Evolutionary conservation across 2,113 vertebrate genomes (phyloP).

Genomic region (Genyomyrus donnyi): DNA sequence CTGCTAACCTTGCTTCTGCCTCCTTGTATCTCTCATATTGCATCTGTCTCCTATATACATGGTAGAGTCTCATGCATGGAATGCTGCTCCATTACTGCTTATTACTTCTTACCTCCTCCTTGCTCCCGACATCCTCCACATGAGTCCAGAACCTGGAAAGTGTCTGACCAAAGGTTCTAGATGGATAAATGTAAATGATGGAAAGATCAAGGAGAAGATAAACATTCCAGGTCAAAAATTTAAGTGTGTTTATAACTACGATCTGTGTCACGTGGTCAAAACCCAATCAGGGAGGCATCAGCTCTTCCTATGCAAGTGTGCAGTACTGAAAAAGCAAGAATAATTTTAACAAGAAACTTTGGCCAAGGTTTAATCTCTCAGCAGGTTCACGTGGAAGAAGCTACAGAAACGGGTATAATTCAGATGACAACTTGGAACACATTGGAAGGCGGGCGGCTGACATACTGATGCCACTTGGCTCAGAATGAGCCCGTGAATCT

Average conservation of each 20-base stretch:
- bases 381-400: background rate
- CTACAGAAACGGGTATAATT: background rate
- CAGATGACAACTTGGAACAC: too few species aligned
- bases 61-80: background rate
- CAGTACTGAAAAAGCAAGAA: background rate
- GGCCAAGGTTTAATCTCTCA: background rate
- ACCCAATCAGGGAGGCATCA: background rate
- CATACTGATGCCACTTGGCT: background rate
- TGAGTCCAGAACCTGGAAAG: background rate
- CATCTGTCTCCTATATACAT: background rate
- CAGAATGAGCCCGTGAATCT: background rate
- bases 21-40: background rate
- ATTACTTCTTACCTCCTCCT: background rate
- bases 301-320: background rate
- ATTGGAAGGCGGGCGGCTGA: background rate
- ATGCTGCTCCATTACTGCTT: background rate
- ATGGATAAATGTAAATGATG: background rate
- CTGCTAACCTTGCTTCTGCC: background rate
- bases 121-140: background rate
- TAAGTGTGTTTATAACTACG: background rate
- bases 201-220: background rate
- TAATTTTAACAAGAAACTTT: background rate
- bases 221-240: background rate
- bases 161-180: background rate
- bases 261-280: background rate